A percentile compares a stretch with the other conserved stretches of the same genome.
These are phyloP conservation scores for Apolygus lucorum DNA, from an alignment of 1,140 invertebrate species.

Conservation along the genomic window DNA sequence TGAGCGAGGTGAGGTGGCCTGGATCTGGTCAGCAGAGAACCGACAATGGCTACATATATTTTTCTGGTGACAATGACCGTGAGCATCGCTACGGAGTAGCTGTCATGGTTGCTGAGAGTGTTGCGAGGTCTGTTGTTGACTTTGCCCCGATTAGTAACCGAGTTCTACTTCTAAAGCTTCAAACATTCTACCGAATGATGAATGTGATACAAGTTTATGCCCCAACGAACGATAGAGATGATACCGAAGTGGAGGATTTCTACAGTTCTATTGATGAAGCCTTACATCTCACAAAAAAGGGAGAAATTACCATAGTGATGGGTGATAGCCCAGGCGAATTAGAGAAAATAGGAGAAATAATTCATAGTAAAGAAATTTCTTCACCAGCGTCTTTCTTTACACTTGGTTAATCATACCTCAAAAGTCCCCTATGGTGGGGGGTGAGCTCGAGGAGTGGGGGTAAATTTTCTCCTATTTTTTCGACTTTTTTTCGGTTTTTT, in stretches of 20 bases:
- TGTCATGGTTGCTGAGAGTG: not conserved
- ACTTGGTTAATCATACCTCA: too few species aligned
- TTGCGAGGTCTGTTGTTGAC: not conserved
- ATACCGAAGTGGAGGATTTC: not conserved
- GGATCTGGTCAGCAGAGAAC: conserved; percentile 10
- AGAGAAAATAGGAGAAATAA: too few species aligned
- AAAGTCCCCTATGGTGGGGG: too few species aligned
- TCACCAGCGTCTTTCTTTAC: too few species aligned
- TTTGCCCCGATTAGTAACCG: conserved; percentile 24
- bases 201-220: not conserved
- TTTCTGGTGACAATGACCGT: not conserved
- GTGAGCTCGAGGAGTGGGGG: too few species aligned
- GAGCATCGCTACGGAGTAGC: not conserved
- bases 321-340: too few species aligned
- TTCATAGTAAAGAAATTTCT: too few species aligned
- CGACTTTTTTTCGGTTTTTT: too few species aligned
- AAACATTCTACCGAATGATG: too few species aligned
- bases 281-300: conserved; percentile 6
- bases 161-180: conserved; percentile 26
- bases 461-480: too few species aligned
- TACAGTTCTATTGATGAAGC: not conserved
- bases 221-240: not conserved
- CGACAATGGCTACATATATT: conserved; percentile 9
- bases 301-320: conserved; percentile 32
- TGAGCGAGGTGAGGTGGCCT: conserved; percentile 28